Evolutionary conservation across 1,140 invertebrate genomes (phyloP), one percentile per base, ranked within the genome.

Genomic region (roundworm (Caenorhabditis elegans)): DNA sequence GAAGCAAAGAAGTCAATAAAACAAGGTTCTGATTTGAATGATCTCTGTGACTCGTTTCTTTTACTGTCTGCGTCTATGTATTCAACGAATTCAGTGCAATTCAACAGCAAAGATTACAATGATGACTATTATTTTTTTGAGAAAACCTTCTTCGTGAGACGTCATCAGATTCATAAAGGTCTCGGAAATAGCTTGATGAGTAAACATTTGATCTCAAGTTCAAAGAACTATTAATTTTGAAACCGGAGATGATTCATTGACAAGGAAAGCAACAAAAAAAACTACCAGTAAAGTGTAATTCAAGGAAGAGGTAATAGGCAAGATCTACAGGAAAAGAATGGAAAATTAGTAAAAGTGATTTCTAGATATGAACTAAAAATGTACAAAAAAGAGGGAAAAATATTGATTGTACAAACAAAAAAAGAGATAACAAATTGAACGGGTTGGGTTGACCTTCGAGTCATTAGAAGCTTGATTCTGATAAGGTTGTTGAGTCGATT

Each of bases 51-150:
- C 34, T 70, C 34, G n/a, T 70, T 39, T 70, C 34, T 70, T 70
- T 43, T 34, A 43, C 60, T 70, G 34, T 70, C 60, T 70, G 60
- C 34, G 60, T 70, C 31, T 22, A 10, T 70, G 31, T 19, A 70
- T 70, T 70, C 60, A 70, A 70, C 34, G 60, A 70, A 70, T 70
- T 39, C 60, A 70, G n/a, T 70, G n/a, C 60, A 39, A 70, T 70
- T 70, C 60, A 43, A 70, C 60, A 36, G 31, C 60, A 70, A 70
- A 70, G 60, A 70, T 70, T 70, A 70, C 31, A 70, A 70, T 34
- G 8, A 39, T 39, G 31, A 70, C 34, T 3, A 70, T 43, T 11
- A 22, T 39, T 70, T 60, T 31, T n/a, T 31, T 22, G 60, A 8
- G 15, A 15, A 70, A 70, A 70, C 36, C 60, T 39, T 70, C 31